Base-by-base conservation (phyloP, 2,888 invertebrate species). In the Uloborus plumipes region DNA sequence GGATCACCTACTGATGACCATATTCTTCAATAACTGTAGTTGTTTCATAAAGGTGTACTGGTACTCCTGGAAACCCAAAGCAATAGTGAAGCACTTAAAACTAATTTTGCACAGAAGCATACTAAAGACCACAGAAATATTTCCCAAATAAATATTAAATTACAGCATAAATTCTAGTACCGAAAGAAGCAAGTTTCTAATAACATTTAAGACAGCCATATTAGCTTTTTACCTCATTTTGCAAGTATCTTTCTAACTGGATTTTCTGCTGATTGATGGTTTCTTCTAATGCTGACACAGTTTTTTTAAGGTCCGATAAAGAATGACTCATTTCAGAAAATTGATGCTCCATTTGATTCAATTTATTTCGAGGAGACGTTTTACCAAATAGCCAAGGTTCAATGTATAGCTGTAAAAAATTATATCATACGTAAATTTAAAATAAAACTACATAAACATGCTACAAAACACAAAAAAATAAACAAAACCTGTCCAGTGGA, bases 341-440 rank as follows among this genome's bases (percentile, higher is more conserved):
- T 15, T 70, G 77, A 26, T 64, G 22, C 50, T 71, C 51, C 26
- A 74, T 39, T 2, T 22, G 26, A 16, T 18, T 20, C 6, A 55
- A n/a, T 65, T 71, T 53, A 26, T 59, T 26, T 15, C 49, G 39
- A 47, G 59, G 53, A 62, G 69, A 26, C 11, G 51, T 64, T 14
- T 20, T 53, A 9, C 77, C 77, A 70, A 77, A 77, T 14, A 77
- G 47, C 58, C 62, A 77, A 18, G 77, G 77, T 58, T 77, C 77
- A 31, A 77, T 65, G 22, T 65, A 77, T 15, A 47, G 20, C 77
- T 77, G 49, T 16, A 77, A 76, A 39, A n/a, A 49, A 22, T 31
- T 4, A 39, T 26, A 26, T 4, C 39, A 11, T 9, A 6, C 7
- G 9, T 39, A 39, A 39, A 39, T 39, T 4, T 11, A 11, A 39